Evolutionary conservation across 35 echinoderm and acorn worm species (phyloP).

Genomic region (Antedon bifida): DNA sequence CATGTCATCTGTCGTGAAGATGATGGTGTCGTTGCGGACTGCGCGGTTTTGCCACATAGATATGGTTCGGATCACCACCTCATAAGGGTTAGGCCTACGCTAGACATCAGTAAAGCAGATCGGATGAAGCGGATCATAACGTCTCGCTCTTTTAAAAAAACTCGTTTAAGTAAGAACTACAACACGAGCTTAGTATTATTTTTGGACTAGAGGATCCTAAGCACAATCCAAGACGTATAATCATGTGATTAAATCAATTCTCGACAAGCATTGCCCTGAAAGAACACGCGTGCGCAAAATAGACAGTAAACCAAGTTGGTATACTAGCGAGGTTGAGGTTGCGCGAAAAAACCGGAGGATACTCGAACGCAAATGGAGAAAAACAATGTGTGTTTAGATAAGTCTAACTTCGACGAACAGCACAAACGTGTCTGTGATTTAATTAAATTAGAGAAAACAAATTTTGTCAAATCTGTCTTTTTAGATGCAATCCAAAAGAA

Average conservation of each 20-base stretch:
- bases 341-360: too few species aligned
- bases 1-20: too few species aligned
- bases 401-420: conserved; percentile 22
- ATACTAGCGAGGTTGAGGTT: conserved; percentile 17
- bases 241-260: not conserved
- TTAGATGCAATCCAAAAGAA: not conserved
- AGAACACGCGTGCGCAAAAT: conserved; percentile 8
- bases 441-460: not conserved
- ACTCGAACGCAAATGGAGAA: too few species aligned
- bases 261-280: conserved; percentile 16
- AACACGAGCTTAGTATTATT: not conserved
- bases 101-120: not conserved
- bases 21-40: too few species aligned
- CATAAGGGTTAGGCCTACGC: not conserved
- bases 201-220: not conserved
- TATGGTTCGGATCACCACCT: not conserved
- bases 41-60: not conserved
- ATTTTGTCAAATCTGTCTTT: not conserved
- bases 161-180: not conserved
- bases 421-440: conserved; percentile 15
- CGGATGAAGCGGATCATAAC: not conserved
- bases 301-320: conserved; percentile 25
- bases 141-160: not conserved
- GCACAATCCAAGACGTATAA: not conserved
- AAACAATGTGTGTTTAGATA: conserved; percentile 15